Base-by-base conservation (phyloP, 2,888 invertebrate species). In the Carabus problematicus region DNA sequence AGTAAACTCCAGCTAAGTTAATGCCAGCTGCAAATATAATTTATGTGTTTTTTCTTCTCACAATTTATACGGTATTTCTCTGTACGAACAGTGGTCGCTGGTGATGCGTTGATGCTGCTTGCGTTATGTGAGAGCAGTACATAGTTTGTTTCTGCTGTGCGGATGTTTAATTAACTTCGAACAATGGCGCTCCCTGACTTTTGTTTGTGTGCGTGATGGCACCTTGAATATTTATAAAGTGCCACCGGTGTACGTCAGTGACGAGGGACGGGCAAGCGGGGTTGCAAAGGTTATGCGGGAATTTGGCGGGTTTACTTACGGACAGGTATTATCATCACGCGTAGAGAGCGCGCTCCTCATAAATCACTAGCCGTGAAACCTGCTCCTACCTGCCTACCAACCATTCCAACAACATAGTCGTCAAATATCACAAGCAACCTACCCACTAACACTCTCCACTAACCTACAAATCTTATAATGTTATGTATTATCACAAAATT, bases 181-280 rank as follows among this genome's bases (percentile, higher is more conserved):
- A 54, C 54, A 19, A 54, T 18, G 18, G 43, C 56, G 8, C 29
- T 12, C 18, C 56, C 56, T 29, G 3, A 16, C 54, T 54, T 54
- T 54, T 54, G 54, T 54, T 7, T 54, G 54, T 47, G 7, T 54
- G 54, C 12, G n/a, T 49, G 49, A 49, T 49, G 49, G 3, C 54
- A 54, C 54, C 54, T 54, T 54, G 54, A 54, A 54, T 54, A 54
- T 54, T 54, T 54, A 54, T 54, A 54, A 54, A 54, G 18, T 29
- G 6, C 29, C 16, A 61, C n/a, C 18, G 14, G 59, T 11, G 41
- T 18, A 45, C 45, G 14, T 9, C 8, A 8, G 16, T 6, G 9
- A 9, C 11, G 58, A 41, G 1, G 40, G 8, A 39, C 12, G 11
- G 19, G 29, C 6, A n/a, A n/a, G 9, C 9, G 16, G 9, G 14